A percentile compares a stretch with the other conserved stretches of the same genome.
These are phyloP conservation scores for Candoia aspera DNA, from an alignment of 2,113 vertebrate species.

Conservation along the genomic window DNA sequence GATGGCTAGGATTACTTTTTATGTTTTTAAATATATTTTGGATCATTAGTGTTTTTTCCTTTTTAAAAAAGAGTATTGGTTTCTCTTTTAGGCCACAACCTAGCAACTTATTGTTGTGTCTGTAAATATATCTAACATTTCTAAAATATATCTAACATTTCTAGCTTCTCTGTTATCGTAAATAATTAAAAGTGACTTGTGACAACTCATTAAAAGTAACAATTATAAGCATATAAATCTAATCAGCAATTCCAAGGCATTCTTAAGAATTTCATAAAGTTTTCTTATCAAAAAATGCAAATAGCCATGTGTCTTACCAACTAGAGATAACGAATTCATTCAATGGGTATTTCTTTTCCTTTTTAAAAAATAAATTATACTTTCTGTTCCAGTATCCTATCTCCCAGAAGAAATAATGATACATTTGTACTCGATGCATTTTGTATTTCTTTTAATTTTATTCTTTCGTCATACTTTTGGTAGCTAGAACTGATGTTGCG, in stretches of 20 bases:
- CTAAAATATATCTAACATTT: not conserved
- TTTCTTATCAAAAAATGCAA: not conserved
- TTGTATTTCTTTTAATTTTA: not conserved
- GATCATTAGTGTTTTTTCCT: not conserved
- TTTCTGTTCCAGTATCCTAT: not conserved
- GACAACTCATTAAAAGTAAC: not conserved
- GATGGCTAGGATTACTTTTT: not conserved
- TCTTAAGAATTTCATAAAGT: not conserved
- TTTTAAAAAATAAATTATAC: not conserved
- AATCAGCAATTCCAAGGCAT: not conserved
- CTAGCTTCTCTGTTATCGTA: not conserved
- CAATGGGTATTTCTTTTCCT: not conserved
- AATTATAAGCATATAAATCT: not conserved
- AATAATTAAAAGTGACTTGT: not conserved
- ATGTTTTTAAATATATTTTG: not conserved
- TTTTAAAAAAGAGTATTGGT: not conserved
- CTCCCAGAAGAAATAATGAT: not conserved
- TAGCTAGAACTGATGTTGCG: constrained; percentile 13
- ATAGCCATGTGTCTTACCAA: not conserved
- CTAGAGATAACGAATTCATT: not conserved
- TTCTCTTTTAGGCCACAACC: not conserved
- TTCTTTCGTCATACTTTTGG: constrained; percentile 1
- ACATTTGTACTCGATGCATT: not conserved
- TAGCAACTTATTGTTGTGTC: too few relatives aligned
- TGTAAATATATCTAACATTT: not conserved